These are phyloP conservation scores for Drosophila orena DNA, from an alignment of 1,140 invertebrate genomes.

Conservation along the genomic window DNA sequence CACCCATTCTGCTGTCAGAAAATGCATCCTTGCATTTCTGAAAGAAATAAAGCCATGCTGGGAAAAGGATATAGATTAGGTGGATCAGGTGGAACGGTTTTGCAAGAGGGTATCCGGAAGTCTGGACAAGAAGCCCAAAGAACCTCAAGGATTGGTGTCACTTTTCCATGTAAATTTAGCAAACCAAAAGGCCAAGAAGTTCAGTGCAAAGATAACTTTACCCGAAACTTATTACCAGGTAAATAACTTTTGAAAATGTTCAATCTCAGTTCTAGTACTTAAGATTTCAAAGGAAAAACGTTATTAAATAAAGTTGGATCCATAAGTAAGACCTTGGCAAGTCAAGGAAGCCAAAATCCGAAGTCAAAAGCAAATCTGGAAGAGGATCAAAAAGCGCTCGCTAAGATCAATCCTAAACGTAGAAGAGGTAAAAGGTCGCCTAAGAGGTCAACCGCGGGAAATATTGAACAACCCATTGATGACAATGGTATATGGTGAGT, in stretches of 20 bases:
- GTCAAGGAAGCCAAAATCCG: background rate
- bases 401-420: conserved; percentile 14
- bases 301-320: background rate
- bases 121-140: too few species aligned
- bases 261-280: background rate
- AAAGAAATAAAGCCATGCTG: background rate
- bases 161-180: too few species aligned
- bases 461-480: background rate
- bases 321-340: background rate
- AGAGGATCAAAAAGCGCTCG: conserved; percentile 8
- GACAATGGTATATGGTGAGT: conserved; percentile 38
- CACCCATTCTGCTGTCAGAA: conserved; percentile 1
- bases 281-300: background rate
- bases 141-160: too few species aligned
- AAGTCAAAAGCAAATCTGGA: background rate
- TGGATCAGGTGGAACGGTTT: background rate
- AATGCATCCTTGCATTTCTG: background rate
- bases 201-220: background rate
- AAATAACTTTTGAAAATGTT: too few species aligned
- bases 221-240: background rate
- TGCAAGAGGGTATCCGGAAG: too few species aligned
- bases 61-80: background rate
- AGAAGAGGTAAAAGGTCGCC: conserved; percentile 2
- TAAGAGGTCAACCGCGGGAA: background rate
- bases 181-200: background rate